Percentiles rank a stretch among this genome's conserved stretches.
These are phyloP conservation scores for Pseudonaja textilis DNA, from an alignment of 2,113 vertebrate genomes.

Conservation along the genomic window DNA sequence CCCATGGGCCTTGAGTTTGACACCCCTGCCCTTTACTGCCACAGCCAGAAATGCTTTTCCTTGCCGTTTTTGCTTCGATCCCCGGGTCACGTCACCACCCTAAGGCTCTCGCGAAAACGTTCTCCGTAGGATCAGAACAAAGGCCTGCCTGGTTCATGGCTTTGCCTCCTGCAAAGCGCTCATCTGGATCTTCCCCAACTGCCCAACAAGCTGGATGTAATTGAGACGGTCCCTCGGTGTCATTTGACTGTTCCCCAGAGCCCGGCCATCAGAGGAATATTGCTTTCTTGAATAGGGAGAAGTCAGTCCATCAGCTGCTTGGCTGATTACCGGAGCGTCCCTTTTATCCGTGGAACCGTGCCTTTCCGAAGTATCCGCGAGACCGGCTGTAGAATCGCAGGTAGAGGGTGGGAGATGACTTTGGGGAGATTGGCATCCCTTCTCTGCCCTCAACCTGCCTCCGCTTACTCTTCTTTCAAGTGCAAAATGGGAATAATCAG, in stretches of 20 bases:
- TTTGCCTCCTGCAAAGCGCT: background rate
- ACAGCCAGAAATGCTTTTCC: background rate
- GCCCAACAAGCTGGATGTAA: background rate
- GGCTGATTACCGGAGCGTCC: background rate
- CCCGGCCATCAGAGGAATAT: background rate
- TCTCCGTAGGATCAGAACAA: background rate
- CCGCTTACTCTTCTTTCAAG: background rate
- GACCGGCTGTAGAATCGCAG: background rate
- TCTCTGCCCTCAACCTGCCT: background rate
- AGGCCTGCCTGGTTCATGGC: background rate
- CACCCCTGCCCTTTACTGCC: background rate
- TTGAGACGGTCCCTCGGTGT: background rate
- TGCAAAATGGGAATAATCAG: background rate
- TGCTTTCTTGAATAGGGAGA: background rate
- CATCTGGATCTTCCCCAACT: background rate
- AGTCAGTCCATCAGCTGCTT: background rate
- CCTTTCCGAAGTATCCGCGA: background rate
- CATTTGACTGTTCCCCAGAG: background rate
- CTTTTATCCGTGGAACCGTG: background rate
- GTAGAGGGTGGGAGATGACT: background rate
- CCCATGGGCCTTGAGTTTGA: too few species aligned
- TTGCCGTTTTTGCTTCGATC: background rate
- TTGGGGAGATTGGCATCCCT: background rate
- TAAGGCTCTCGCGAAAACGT: too few species aligned
- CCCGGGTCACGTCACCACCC: background rate